Evolutionary conservation across 30 jellyfish, hydroid and myxozoan species (phyloP).

Genomic region (Chrysaora quinquecirrha): DNA sequence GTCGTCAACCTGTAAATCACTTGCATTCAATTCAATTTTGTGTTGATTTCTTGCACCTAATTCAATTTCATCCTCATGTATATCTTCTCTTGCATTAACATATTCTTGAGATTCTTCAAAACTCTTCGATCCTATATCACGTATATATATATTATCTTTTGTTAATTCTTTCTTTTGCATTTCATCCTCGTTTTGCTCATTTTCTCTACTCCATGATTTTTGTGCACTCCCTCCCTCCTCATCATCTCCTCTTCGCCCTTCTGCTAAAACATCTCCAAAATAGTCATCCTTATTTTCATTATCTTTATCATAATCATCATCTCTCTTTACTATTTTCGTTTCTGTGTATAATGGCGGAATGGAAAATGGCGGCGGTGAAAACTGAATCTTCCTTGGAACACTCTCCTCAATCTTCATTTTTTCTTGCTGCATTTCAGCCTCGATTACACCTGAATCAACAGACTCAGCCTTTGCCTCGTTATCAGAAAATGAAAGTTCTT

Average conservation of each 20-base stretch:
- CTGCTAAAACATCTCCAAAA: conserved; percentile 54
- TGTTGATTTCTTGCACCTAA: neutral
- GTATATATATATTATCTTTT: neutral
- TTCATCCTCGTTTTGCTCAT: neutral
- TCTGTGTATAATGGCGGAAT: conserved; percentile 50
- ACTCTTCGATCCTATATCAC: neutral
- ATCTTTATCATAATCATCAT: neutral
- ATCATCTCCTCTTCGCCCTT: conserved; percentile 52
- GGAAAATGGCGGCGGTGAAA: conserved; percentile 7
- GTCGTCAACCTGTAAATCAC: neutral
- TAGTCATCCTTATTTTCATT: conserved; percentile 5
- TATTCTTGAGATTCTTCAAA: neutral
- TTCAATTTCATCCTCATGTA: neutral
- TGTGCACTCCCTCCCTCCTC: neutral
- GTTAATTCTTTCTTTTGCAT: too few species aligned
- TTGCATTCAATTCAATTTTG: neutral
- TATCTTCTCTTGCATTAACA: neutral
- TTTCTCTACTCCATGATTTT: neutral
- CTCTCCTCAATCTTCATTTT: conserved; percentile 30
- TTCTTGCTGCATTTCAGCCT: conserved; percentile 45
- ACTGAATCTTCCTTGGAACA: neutral
- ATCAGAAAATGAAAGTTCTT: conserved; percentile 46
- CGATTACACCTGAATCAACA: conserved; percentile 65
- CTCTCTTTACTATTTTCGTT: conserved; percentile 3
- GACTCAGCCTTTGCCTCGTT: conserved; percentile 52